Conservation (phyloP, 30 jellyfish, hydroid and myxozoan species). For the Cassiopea xamachana region DNA sequence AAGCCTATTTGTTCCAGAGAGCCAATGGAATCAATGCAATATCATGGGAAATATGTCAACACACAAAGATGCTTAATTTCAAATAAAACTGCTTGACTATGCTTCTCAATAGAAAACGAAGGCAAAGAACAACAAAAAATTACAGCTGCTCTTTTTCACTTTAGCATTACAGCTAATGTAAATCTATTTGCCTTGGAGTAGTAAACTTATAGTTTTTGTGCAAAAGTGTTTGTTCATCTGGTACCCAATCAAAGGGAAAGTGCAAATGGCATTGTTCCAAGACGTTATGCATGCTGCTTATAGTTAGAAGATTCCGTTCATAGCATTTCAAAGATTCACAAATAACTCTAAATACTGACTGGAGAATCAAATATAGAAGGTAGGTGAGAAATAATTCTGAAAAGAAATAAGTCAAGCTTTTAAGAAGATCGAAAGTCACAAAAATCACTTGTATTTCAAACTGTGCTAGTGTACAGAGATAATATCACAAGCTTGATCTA, state of each 20-base stretch:
- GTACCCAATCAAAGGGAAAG: not conserved
- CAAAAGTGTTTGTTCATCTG: slow-evolving; percentile 1
- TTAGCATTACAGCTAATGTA: slow-evolving; percentile 1
- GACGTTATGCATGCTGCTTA: not conserved
- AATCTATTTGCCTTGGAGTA: not conserved
- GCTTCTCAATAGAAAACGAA: slow-evolving; percentile 20
- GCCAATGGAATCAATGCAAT: not conserved
- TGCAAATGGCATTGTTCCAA: not conserved
- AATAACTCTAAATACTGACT: too few relatives aligned
- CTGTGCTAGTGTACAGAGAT: too few relatives aligned
- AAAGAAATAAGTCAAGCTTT: too few relatives aligned
- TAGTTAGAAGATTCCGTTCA: not conserved
- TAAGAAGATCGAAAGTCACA: too few relatives aligned
- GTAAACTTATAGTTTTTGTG: not conserved
- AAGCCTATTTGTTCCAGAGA: too few relatives aligned
- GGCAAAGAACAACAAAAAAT: not conserved
- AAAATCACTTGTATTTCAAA: too few relatives aligned
- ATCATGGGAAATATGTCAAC: not conserved
- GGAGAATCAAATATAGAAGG: too few relatives aligned
- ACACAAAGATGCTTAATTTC: slow-evolving; percentile 5
- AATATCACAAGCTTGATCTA: too few relatives aligned
- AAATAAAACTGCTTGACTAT: not conserved
- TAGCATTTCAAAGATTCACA: too few relatives aligned
- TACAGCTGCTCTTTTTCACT: slow-evolving; percentile 39
- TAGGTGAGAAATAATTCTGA: too few relatives aligned